Conservation (phyloP, 1,140 invertebrate species). For the Sarcophaga peregrina region DNA sequence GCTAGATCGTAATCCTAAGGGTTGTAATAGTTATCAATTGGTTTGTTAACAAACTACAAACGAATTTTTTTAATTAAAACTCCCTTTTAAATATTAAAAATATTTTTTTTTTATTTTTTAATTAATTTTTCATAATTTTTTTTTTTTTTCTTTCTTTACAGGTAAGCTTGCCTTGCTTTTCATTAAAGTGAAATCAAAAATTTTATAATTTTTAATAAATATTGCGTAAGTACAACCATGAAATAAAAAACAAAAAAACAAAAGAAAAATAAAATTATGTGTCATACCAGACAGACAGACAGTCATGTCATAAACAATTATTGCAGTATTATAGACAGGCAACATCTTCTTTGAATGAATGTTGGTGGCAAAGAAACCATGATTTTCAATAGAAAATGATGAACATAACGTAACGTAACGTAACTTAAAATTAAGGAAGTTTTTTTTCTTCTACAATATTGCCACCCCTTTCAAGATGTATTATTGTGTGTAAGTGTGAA, state of each 20-base stretch:
- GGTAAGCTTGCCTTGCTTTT: background rate
- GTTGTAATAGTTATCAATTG: too few relatives aligned
- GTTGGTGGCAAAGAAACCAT: too few relatives aligned
- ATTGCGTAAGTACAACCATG: background rate
- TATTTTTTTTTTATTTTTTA: too few relatives aligned
- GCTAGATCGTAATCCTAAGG: too few relatives aligned
- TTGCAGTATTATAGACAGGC: background rate
- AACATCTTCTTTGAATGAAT: background rate
- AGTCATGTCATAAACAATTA: constrained; percentile 12
- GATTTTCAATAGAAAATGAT: background rate
- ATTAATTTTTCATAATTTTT: too few relatives aligned
- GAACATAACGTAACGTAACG: background rate
- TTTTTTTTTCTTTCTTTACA: background rate
- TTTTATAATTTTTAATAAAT: background rate
- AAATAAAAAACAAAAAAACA: background rate
- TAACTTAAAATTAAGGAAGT: background rate
- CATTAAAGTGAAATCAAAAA: background rate
- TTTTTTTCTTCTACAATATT: background rate
- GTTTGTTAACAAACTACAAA: too few relatives aligned
- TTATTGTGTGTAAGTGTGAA: background rate
- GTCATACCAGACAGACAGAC: background rate
- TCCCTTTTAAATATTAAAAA: too few relatives aligned
- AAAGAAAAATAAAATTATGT: too few relatives aligned
- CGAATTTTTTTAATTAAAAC: too few relatives aligned
- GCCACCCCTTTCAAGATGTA: background rate